Conservation (phyloP, 2,113 vertebrate species). For the Sinocyclocheilus anophthalmus region DNA sequence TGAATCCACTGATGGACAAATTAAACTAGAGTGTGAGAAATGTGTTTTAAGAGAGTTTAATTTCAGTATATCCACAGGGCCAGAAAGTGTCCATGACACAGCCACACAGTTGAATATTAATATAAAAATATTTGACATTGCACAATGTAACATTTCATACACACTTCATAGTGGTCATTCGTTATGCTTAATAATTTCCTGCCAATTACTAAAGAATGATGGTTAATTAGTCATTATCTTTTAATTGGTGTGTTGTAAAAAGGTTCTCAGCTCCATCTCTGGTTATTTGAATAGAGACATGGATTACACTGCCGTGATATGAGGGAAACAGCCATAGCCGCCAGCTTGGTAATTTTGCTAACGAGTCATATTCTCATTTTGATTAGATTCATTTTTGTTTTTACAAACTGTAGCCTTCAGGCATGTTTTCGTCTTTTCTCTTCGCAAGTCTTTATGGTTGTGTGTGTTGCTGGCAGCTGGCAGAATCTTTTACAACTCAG, state of each 20-base stretch:
- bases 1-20: background rate
- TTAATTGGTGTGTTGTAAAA: conserved; percentile 13
- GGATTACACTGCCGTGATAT: conserved; percentile 30
- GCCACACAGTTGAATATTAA: background rate
- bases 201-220: background rate
- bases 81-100: background rate
- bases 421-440: background rate
- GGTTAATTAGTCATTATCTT: conserved; percentile 37
- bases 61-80: background rate
- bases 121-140: background rate
- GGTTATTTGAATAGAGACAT: conserved; percentile 19
- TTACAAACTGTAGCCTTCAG: background rate
- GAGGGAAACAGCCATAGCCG: conserved; percentile 11
- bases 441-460: background rate
- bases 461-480: background rate
- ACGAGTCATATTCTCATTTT: conserved; percentile 21
- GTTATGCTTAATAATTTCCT: conserved; percentile 8
- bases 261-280: background rate
- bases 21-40: background rate
- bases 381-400: conserved; percentile 40
- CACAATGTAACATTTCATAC: background rate
- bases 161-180: background rate
- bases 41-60: background rate
- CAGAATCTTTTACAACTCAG: conserved; percentile 9
- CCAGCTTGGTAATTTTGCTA: conserved; percentile 33